A percentile compares a stretch with the other conserved stretches of the same genome.
phyloP scores from a whole-genome alignment of 1,140 invertebrate genomes.

The Drosophila funebris region DNA sequence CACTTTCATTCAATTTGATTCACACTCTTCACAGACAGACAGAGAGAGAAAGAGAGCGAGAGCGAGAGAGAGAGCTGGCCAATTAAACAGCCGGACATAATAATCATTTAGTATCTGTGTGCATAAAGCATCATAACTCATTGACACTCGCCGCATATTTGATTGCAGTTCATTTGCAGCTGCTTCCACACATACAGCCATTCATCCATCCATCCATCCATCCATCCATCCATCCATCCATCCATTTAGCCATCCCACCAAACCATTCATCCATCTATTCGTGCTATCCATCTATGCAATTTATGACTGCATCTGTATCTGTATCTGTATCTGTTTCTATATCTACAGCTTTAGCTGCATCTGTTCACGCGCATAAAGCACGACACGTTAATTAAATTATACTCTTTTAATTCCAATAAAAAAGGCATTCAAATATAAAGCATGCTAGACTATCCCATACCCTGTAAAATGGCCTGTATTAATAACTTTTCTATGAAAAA shows the following conservation, averaged over 20 bases:
- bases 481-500: no score
- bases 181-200: neutral
- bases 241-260: no score
- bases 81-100: conserved; percentile 37
- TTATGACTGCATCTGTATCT: conserved; percentile 18
- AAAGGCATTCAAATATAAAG: neutral
- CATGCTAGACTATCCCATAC: neutral
- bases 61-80: neutral
- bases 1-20: conserved; percentile 65
- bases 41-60: neutral
- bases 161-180: conserved; percentile 43
- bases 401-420: conserved; percentile 43
- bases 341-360: conserved; percentile 4
- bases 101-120: conserved; percentile 22
- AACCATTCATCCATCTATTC: conserved; percentile 10
- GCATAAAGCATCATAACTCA: conserved; percentile 30
- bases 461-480: no score
- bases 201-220: neutral
- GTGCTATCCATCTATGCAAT: conserved; percentile 31
- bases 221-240: neutral
- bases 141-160: conserved; percentile 25
- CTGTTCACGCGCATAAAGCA: conserved; percentile 21
- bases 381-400: conserved; percentile 68
- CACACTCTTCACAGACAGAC: neutral
- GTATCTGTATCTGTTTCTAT: neutral